Conservation (phyloP, 2,888 invertebrate genomes). For the Drosophila falleni region DNA sequence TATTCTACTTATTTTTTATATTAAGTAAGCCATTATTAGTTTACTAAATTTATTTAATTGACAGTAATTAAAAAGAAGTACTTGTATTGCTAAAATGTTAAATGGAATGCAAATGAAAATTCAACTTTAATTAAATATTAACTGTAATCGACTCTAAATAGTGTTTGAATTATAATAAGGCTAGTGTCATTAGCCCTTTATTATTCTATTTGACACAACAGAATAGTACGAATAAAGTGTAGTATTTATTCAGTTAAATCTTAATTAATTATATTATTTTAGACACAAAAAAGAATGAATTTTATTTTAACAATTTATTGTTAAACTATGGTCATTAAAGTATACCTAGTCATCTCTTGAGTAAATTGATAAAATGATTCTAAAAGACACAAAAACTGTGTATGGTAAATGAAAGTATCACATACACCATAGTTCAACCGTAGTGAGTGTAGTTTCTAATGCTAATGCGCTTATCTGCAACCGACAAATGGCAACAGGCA, state of each 20-base stretch:
- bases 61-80: no score
- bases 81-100: no score
- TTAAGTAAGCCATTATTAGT: no score
- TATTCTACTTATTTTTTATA: no score
- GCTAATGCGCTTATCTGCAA: constrained; percentile 74
- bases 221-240: neutral
- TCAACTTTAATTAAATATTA: neutral
- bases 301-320: neutral
- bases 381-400: neutral
- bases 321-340: neutral
- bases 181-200: neutral
- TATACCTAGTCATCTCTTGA: neutral
- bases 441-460: constrained; percentile 20
- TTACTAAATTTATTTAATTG: no score
- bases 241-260: neutral
- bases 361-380: constrained; percentile 11
- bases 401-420: constrained; percentile 8
- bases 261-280: neutral
- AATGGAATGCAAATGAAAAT: neutral
- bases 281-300: neutral
- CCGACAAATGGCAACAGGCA: constrained; percentile 40
- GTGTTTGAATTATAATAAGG: neutral
- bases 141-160: no score
- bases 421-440: constrained; percentile 13
- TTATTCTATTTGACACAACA: neutral